Evolutionary conservation across 2,113 vertebrate genomes (phyloP), one percentile per base, ranked within the genome.

Genomic region (Barbus barbus): DNA sequence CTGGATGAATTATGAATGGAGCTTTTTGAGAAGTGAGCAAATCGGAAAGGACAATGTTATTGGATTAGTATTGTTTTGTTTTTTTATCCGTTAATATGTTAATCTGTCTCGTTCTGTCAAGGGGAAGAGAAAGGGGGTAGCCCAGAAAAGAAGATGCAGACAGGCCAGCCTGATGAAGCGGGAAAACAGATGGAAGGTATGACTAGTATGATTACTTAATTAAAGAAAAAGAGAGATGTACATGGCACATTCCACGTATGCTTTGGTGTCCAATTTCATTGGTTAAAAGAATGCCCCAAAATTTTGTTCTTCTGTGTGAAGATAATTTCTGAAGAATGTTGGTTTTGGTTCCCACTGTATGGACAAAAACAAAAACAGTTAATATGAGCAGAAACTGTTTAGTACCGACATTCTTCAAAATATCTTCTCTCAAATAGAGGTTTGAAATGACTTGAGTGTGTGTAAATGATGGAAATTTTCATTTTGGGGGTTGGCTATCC

Each of bases 1-100:
- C 85, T 85, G 77, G 90, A 86, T 92, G 85, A 90, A 88, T 89
- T 89, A 93, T 88, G 87, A 91, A 90, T 89, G 85, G 86, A 89
- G 85, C 78, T 80, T 69, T 88, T 84, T 85, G 80, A 89, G 77
- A 69, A 79, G 72, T 78, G 51, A 67, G 77, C 79, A 87, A 85
- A 79, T 28, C 82, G 56, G 88, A 81, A 74, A 82, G 41, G 41
- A 38, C 51, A 14, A 77, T 63, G 51, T 81, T 69, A 67, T 81
- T 67, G 38, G 41, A 67, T 48, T 67, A 65, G 26, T 67, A 67
- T 67, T 67, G 41, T 58, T 82, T 67, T 28, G 4, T 46, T 46
- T 16, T 51, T 84, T 28, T 78, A 78, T 80, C 69, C 12, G 69
- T 71, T 73, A 82, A 72, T 82, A 83, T 75, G 65, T 82, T 85